These are phyloP conservation scores for Strix aluco DNA, from an alignment of 2,113 vertebrate genomes.

Conservation along the genomic window DNA sequence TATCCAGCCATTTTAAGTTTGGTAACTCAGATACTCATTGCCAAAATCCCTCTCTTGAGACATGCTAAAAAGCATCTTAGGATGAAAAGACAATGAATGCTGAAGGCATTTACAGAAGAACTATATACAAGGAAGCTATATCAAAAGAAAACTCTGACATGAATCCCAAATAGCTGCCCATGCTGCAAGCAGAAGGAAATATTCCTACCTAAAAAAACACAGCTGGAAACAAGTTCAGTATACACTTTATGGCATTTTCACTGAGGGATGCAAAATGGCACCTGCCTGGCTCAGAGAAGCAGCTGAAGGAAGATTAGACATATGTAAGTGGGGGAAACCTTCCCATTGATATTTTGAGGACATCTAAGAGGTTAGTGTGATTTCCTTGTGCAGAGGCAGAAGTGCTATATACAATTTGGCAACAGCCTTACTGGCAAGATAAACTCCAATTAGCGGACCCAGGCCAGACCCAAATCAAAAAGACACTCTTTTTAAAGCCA, in stretches of 20 bases:
- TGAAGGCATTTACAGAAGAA: constrained; percentile 3
- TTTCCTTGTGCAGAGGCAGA: neutral
- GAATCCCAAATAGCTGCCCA: neutral
- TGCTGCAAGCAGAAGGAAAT: neutral
- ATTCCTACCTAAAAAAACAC: constrained; percentile 11
- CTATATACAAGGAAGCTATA: neutral
- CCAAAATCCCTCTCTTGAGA: neutral
- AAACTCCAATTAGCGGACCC: neutral
- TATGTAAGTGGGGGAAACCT: neutral
- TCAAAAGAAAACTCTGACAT: constrained; percentile 9
- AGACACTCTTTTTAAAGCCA: neutral
- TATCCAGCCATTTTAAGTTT: neutral
- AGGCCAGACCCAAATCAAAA: neutral
- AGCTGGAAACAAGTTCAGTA: constrained; percentile 39
- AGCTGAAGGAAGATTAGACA: neutral
- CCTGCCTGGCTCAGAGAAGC: neutral
- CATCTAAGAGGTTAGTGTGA: neutral
- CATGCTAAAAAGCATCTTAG: neutral
- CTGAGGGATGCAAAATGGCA: constrained; percentile 14
- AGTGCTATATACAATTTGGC: neutral
- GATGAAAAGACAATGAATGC: neutral
- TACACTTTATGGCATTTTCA: neutral
- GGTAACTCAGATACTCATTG: neutral
- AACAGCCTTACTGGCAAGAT: neutral
- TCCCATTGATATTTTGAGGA: neutral